Base-by-base conservation (phyloP, 2,113 vertebrate genomes). In the Progne subis region DNA sequence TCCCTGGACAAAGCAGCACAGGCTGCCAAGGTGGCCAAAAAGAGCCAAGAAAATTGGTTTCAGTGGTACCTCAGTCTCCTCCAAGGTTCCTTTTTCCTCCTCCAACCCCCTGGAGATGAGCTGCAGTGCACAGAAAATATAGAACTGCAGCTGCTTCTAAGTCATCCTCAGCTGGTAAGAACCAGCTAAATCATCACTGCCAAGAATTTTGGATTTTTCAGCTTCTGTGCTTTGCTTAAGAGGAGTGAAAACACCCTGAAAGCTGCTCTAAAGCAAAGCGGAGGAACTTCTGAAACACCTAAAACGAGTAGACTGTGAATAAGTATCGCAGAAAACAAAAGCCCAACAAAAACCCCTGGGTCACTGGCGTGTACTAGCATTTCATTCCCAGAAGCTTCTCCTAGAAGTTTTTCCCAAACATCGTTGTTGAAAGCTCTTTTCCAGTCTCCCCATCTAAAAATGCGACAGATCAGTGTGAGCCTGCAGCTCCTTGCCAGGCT, bases 271-370 rank as follows among this genome's bases (percentile, higher is more conserved):
- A 76, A 65, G 56, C 32, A 55, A 90, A 71, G 31, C 17, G 9
- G 31, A 47, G 7, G 31, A 68, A 52, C 13, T 20, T 64, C 31
- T 37, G n/a, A 32, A 68, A 46, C 34, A 41, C 14, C 13, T 9
- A 13, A 41, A 68, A 28, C 0, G 6, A 37, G 23, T 0, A 24
- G 31, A 28, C 39, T 11, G 12, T 1, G 4, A 60, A 37, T 14
- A 41, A 70, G 13, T 49, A 43, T 81, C 3, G 37, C 1, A 47
- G 10, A 25, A 44, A 56, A 25, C 14, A 59, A 37, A 37, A 59
- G n/a, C 18, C 1, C 15, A 65, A 6, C 9, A n/a, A 34, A 56
- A 44, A 4, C 31, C 50, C 63, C 46, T 32, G 55, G 46, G 4
- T 69, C 28, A 69, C 21, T 14, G 29, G 13, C 2, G 11, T 8